phyloP scores from a whole-genome alignment of 2,888 invertebrate species.

The Dusona sp. region DNA sequence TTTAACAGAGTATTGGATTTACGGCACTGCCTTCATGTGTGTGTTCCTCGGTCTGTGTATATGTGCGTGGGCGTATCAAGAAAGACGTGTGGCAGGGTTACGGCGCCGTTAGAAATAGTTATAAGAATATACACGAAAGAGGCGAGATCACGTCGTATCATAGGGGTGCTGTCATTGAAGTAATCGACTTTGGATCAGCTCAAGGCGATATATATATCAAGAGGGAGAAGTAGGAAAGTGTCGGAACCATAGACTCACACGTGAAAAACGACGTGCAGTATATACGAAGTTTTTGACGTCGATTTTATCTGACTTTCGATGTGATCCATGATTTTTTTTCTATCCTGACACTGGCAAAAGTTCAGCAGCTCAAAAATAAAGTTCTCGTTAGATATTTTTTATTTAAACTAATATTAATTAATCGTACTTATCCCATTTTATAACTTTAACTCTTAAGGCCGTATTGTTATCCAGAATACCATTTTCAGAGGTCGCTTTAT shows the following conservation, averaged over 20 bases:
- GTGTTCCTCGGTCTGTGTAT: not conserved
- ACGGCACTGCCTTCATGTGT: not conserved
- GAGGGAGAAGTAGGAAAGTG: conserved; percentile 3
- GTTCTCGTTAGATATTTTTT: not conserved
- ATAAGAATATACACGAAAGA: conserved; percentile 20
- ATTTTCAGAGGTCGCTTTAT: no score
- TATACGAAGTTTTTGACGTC: not conserved
- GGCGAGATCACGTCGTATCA: conserved; percentile 21
- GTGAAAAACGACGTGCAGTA: conserved; percentile 19
- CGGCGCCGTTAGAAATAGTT: not conserved
- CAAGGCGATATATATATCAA: not conserved
- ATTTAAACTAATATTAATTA: not conserved
- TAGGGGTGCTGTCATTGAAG: conserved; percentile 29
- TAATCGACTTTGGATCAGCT: conserved; percentile 56
- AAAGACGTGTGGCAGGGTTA: not conserved
- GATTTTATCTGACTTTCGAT: conserved; percentile 1
- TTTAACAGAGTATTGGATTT: not conserved
- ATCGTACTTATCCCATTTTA: no score
- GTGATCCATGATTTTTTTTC: not conserved
- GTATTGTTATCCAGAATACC: no score
- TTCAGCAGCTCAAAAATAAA: not conserved
- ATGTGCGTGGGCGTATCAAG: conserved; percentile 5
- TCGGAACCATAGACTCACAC: not conserved
- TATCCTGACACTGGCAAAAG: not conserved
- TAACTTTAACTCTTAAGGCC: not conserved